Base-by-base conservation (phyloP, 2,113 vertebrate species). In the Epinephelus lanceolatus region DNA sequence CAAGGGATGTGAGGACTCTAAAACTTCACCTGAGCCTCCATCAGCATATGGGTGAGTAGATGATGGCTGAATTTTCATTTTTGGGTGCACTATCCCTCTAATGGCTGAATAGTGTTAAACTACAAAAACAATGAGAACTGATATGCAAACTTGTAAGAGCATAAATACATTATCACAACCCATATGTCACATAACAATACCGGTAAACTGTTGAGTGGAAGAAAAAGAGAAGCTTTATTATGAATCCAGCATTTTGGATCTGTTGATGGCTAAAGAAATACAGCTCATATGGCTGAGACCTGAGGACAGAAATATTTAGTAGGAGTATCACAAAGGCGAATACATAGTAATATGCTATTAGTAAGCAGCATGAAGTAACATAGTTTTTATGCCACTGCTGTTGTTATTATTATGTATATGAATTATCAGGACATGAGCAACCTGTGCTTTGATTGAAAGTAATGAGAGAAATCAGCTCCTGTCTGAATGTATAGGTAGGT, bases 391-490 rank as follows among this genome's bases (percentile, higher is more conserved):
- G 1, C 13, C 66, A 30, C 10, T 53, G 47, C 12, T 69, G 12
- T 65, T 42, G 18, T 12, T 53, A 23, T 13, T 52, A 12, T 9
- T 45, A 33, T 7, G 9, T 42, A 25, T n/a, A 62, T 45, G 18
- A 5, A 56, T 49, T 15, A 49, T 57, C 12, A 12, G 19, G 13
- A n/a, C 19, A 23, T 47, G 12, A 55, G 13, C 23, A 72, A 37
- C 12, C 56, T 12, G 2, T 56, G 33, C 70, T 79, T 69, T 40
- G 17, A 69, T 57, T 52, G 13, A 80, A 76, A 42, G 47, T 66
- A 51, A 69, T 49, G 5, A 62, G 19, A 45, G 42, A 18, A 49
- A 51, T 15, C 27, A 18, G 10, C 19, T 30, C 7, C 27, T 45
- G 30, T 56, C 42, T 80, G 65, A 76, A 57, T 69, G n/a, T 52